Percentiles rank a stretch among this genome's conserved stretches.
phyloP scores from a whole-genome alignment of 2,113 vertebrate species.

The Epinephelus lanceolatus region DNA sequence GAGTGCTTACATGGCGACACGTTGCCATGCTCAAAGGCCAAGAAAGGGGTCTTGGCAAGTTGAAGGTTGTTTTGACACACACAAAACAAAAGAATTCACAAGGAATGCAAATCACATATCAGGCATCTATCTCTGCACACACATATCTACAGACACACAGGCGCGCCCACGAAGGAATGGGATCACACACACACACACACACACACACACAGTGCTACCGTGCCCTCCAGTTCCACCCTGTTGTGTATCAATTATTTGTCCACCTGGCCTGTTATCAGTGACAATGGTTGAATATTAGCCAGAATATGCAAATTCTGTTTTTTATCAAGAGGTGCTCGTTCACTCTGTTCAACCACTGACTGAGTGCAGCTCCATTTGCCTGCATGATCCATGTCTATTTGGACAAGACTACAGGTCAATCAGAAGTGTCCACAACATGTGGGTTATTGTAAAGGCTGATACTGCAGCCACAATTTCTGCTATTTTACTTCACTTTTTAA shows the following conservation, averaged over 20 bases:
- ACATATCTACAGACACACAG: slow-evolving; percentile 7
- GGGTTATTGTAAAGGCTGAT: not conserved
- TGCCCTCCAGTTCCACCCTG: not conserved
- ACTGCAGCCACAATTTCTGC: not conserved
- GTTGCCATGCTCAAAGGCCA: not conserved
- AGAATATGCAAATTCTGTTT: slow-evolving; percentile 82
- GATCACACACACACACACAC: slow-evolving; percentile 17
- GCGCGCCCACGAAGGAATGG: not conserved
- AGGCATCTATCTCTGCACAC: not conserved
- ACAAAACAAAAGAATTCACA: slow-evolving; percentile 6
- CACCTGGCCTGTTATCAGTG: slow-evolving; percentile 75
- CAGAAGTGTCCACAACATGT: not conserved
- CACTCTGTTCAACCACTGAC: slow-evolving; percentile 16
- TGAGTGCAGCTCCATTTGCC: not conserved
- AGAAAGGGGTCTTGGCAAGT: not conserved
- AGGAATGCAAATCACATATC: slow-evolving; percentile 44
- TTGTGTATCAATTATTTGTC: slow-evolving; percentile 60
- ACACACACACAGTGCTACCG: not conserved
- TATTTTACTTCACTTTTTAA: not conserved
- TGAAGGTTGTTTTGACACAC: not conserved
- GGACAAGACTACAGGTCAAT: not conserved
- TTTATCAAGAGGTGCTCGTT: slow-evolving; percentile 25
- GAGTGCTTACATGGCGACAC: slow-evolving; percentile 4
- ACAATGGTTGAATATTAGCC: slow-evolving; percentile 81
- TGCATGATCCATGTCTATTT: not conserved